Conservation (phyloP, 2,888 invertebrate genomes). For the Andrena praecox region DNA sequence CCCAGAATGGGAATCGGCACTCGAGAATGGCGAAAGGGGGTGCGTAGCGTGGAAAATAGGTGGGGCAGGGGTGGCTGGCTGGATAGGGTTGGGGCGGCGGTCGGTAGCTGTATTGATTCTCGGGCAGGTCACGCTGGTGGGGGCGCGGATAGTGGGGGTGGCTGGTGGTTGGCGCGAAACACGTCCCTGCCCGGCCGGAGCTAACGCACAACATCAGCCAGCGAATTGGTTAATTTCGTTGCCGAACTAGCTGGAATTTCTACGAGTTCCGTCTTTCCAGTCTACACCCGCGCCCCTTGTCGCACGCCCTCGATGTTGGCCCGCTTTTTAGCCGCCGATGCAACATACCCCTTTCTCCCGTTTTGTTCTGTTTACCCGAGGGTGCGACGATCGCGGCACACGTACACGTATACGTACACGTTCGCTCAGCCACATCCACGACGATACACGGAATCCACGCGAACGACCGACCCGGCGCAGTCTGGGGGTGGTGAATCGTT, state of each 20-base stretch:
- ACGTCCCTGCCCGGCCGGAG: conserved; percentile 66
- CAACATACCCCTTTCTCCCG: not conserved
- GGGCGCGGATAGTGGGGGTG: conserved; percentile 60
- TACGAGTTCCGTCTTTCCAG: conserved; percentile 31
- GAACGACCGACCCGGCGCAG: not conserved
- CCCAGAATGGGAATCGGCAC: conserved; percentile 75
- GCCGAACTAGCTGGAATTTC: conserved; percentile 61
- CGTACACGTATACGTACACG: not conserved
- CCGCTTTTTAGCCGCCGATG: not conserved
- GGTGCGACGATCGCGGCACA: not conserved
- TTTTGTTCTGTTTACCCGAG: conserved; percentile 46
- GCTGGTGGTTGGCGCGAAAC: conserved; percentile 72
- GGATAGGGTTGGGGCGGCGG: conserved; percentile 78
- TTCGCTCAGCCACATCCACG: not conserved
- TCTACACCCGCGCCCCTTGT: not conserved
- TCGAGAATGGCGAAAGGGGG: conserved; percentile 72
- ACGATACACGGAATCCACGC: conserved; percentile 1
- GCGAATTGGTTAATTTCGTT: conserved; percentile 70
- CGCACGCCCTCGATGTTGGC: not conserved
- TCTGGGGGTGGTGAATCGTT: conserved; percentile 26
- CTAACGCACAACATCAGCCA: conserved; percentile 70
- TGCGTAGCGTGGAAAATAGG: conserved; percentile 71
- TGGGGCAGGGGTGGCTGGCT: conserved; percentile 61
- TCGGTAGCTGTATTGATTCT: conserved; percentile 84
- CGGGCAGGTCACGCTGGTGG: conserved; percentile 78